Conservation (phyloP, 2,888 invertebrate species). For the Cosmia trapezina region DNA sequence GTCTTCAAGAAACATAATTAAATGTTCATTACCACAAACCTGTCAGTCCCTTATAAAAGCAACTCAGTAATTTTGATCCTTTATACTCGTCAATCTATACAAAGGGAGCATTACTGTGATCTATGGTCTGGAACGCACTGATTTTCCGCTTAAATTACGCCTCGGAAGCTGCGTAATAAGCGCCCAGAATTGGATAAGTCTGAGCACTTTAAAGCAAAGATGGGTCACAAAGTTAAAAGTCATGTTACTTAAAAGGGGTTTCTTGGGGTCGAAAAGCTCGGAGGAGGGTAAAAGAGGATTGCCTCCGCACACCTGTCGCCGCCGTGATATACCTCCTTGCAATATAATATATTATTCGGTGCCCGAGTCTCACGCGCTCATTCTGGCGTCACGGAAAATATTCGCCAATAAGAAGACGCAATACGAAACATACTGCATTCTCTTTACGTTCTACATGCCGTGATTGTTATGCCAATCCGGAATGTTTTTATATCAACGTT, state of each 20-base stretch:
- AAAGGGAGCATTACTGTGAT: conserved; percentile 59
- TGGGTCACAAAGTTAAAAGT: conserved; percentile 90
- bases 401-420: conserved; percentile 53
- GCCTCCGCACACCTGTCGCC: conserved; percentile 85
- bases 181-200: conserved; percentile 81
- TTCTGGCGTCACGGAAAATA: conserved; percentile 56
- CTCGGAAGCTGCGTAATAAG: conserved; percentile 72
- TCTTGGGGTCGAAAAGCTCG: conserved; percentile 84
- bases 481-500: conserved; percentile 18
- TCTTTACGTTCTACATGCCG: conserved; percentile 6
- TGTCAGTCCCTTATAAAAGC: conserved; percentile 38
- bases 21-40: conserved; percentile 47
- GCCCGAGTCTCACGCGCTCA: conserved; percentile 56
- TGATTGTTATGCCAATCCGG: conserved; percentile 13
- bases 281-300: conserved; percentile 85
- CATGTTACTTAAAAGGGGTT: conserved; percentile 90
- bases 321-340: conserved; percentile 75
- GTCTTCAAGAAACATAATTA: conserved; percentile 41
- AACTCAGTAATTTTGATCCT: conserved; percentile 47
- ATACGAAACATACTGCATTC: conserved; percentile 49
- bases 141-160: conserved; percentile 70
- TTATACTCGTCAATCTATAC: conserved; percentile 53
- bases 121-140: conserved; percentile 62
- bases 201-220: conserved; percentile 87
- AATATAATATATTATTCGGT: conserved; percentile 74